A percentile compares a stretch with the other conserved stretches of the same genome.
Conservation (phyloP, 2,113 vertebrate species). For the Pelobates fuscus region DNA sequence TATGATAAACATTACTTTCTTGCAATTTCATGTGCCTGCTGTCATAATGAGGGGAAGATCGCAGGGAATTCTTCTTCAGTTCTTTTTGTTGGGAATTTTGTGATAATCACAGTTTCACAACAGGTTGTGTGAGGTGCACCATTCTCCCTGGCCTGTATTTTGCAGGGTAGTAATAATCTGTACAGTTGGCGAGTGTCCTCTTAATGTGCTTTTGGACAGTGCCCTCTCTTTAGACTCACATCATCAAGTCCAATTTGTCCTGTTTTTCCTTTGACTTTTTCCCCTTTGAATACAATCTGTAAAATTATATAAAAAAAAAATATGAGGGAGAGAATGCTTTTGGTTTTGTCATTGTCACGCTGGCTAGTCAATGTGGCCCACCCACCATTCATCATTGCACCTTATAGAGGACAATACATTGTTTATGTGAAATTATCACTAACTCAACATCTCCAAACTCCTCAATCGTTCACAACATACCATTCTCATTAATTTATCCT, state of each 20-base stretch:
- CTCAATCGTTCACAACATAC: too few species aligned
- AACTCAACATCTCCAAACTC: too few species aligned
- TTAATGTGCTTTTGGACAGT: conserved; percentile 78
- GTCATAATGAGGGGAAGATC: conserved; percentile 38
- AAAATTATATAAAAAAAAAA: conserved; percentile 40
- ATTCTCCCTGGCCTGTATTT: conserved; percentile 10
- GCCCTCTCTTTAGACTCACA: conserved; percentile 83
- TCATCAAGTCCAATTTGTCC: conserved; percentile 92
- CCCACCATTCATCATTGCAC: too few species aligned
- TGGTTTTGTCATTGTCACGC: too few species aligned
- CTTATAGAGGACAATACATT: too few species aligned
- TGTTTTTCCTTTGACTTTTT: conserved; percentile 75
- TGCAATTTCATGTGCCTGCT: conserved; percentile 24
- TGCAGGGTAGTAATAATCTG: conserved; percentile 7
- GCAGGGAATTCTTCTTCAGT: conserved; percentile 3
- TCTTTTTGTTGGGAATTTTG: conserved; percentile 12
- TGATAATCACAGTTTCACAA: conserved; percentile 13
- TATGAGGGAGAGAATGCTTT: too few species aligned
- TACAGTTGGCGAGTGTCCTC: not conserved
- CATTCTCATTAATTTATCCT: too few species aligned
- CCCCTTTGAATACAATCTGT: conserved; percentile 93
- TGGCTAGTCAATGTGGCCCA: too few species aligned
- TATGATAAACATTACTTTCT: not conserved
- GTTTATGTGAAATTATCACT: too few species aligned
- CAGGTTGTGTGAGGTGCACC: not conserved